Conservation (phyloP, 1,140 invertebrate species). For the Globodera ellingtonae region DNA sequence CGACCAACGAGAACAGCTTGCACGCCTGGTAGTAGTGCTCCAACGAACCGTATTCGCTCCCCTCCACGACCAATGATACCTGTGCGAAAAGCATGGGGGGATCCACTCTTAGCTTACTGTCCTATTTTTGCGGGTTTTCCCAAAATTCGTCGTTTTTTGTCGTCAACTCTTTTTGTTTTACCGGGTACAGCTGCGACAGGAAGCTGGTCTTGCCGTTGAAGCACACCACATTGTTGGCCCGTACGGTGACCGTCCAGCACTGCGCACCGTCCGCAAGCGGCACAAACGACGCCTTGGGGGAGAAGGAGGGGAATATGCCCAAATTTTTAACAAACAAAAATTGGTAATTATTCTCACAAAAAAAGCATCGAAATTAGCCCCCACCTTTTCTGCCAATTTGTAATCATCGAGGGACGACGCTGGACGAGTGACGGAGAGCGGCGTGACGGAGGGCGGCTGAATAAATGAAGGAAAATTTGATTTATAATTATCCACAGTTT, state of each 20-base stretch:
- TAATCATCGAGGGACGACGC: not conserved
- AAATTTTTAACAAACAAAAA: not conserved
- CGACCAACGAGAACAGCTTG: slow-evolving; percentile 45
- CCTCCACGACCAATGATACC: slow-evolving; percentile 37
- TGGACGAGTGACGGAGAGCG: not conserved
- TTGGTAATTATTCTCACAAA: too few relatives aligned
- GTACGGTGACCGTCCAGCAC: slow-evolving; percentile 35
- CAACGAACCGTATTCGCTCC: slow-evolving; percentile 40
- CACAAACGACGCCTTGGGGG: not conserved
- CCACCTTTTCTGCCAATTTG: too few relatives aligned
- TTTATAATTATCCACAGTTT: too few relatives aligned
- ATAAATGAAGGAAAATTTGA: not conserved
- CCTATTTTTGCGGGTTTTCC: too few relatives aligned
- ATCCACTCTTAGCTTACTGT: not conserved
- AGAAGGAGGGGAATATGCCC: too few relatives aligned
- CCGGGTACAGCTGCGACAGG: slow-evolving; percentile 44
- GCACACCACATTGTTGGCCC: slow-evolving; percentile 41
- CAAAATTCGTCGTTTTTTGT: too few relatives aligned
- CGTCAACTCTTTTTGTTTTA: slow-evolving; percentile 19
- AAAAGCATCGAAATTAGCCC: too few relatives aligned
- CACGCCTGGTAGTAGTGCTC: slow-evolving; percentile 56
- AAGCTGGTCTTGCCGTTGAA: slow-evolving; percentile 45
- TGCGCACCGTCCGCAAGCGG: slow-evolving; percentile 5
- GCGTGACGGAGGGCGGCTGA: not conserved
- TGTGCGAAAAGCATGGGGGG: slow-evolving; percentile 18